These are phyloP conservation scores for Nephrotoma flavescens DNA, from an alignment of 2,888 invertebrate species.

Conservation along the genomic window DNA sequence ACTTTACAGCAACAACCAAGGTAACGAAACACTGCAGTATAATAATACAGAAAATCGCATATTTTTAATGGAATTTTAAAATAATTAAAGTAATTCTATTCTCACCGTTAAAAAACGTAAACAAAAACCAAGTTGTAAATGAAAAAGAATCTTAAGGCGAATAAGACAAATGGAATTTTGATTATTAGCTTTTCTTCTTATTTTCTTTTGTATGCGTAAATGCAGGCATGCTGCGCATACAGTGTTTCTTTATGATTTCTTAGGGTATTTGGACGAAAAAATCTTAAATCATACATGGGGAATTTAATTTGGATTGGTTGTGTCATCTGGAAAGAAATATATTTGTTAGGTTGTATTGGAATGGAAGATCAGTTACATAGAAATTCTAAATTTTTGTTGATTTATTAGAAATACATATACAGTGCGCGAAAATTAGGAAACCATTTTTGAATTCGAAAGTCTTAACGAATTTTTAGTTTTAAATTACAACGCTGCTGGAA, in stretches of 20 bases:
- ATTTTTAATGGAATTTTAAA: neutral
- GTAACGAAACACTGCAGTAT: neutral
- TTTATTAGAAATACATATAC: too few species aligned
- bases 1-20: neutral
- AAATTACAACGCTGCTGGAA: too few species aligned
- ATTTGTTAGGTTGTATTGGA: too few species aligned
- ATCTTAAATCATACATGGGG: neutral
- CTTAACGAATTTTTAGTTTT: too few species aligned
- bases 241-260: neutral
- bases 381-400: too few species aligned
- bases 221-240: neutral
- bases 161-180: neutral
- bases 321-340: neutral
- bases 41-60: neutral
- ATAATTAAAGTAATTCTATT: neutral
- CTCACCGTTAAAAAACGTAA: neutral
- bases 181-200: neutral
- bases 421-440: too few species aligned
- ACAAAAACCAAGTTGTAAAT: neutral
- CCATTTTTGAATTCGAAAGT: too few species aligned
- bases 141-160: neutral
- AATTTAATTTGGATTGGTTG: neutral
- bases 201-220: neutral
- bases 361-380: too few species aligned
- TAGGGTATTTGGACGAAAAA: neutral